Evolutionary conservation across 2,797 vertebrate genomes (phyloP).

Genomic region (Falco rusticolus): DNA sequence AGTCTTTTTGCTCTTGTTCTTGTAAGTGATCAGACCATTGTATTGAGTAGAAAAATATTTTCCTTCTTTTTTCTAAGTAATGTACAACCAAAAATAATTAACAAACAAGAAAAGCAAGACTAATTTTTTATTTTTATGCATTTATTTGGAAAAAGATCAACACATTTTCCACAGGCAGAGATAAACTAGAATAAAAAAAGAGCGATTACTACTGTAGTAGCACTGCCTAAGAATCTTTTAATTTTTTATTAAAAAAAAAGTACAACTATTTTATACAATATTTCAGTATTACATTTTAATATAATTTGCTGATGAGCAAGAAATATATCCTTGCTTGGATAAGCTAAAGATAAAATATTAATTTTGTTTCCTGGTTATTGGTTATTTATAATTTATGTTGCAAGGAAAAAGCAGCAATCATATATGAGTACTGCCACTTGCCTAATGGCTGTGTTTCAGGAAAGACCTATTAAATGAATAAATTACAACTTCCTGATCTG

Average conservation of each 20-base stretch:
- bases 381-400: conserved; percentile 53
- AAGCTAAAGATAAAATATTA: conserved; percentile 33
- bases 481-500: conserved; percentile 31
- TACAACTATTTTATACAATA: not conserved
- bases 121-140: not conserved
- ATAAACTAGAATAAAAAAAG: not conserved
- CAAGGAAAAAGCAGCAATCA: not conserved
- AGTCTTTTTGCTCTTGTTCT: not conserved
- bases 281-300: not conserved
- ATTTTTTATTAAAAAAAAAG: not conserved
- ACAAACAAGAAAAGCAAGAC: not conserved
- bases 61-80: not conserved
- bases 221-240: not conserved
- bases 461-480: conserved; percentile 51
- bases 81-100: not conserved
- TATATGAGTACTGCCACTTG: not conserved
- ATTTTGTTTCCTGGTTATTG: conserved; percentile 19
- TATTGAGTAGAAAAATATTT: not conserved
- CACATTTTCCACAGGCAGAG: not conserved
- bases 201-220: not conserved
- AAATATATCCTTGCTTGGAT: not conserved
- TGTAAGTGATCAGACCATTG: not conserved
- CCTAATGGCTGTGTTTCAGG: conserved; percentile 22
- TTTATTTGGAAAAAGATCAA: not conserved
- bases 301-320: not conserved